These are phyloP conservation scores for Halictus quadricinctus DNA, from an alignment of 2,888 invertebrate genomes.

Conservation along the genomic window DNA sequence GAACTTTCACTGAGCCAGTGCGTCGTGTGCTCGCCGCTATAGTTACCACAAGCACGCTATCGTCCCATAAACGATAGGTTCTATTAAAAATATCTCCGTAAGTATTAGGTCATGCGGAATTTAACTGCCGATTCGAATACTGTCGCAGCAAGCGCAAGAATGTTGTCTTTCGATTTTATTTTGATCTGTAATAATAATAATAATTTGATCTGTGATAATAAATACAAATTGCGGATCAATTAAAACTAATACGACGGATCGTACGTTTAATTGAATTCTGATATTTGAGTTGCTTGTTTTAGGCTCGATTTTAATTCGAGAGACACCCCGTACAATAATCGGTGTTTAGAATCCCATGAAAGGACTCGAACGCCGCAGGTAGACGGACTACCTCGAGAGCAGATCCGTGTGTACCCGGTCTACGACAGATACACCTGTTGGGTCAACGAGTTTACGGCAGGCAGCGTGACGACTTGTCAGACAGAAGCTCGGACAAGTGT, in stretches of 20 bases:
- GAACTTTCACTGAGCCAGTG: slow-evolving; percentile 12
- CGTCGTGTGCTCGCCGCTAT: neutral
- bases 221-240: neutral
- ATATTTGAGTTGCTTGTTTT: neutral
- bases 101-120: slow-evolving; percentile 1
- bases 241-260: neutral
- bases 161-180: neutral
- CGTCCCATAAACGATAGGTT: slow-evolving; percentile 9
- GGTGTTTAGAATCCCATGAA: slow-evolving; percentile 11
- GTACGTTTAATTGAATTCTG: neutral
- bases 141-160: neutral
- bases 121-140: neutral
- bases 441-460: slow-evolving; percentile 17
- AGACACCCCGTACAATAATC: neutral
- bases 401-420: slow-evolving; percentile 1
- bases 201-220: neutral
- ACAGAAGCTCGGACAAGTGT: slow-evolving; percentile 17
- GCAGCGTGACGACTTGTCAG: slow-evolving; percentile 16
- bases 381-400: slow-evolving; percentile 10
- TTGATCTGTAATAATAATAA: neutral
- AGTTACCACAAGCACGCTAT: neutral
- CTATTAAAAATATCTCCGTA: neutral
- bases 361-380: slow-evolving; percentile 11
- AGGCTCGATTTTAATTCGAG: neutral
- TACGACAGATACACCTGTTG: slow-evolving; percentile 19